Evolutionary conservation across 2,888 invertebrate species (phyloP).

Genomic region (Arrhopalites spinosus): DNA sequence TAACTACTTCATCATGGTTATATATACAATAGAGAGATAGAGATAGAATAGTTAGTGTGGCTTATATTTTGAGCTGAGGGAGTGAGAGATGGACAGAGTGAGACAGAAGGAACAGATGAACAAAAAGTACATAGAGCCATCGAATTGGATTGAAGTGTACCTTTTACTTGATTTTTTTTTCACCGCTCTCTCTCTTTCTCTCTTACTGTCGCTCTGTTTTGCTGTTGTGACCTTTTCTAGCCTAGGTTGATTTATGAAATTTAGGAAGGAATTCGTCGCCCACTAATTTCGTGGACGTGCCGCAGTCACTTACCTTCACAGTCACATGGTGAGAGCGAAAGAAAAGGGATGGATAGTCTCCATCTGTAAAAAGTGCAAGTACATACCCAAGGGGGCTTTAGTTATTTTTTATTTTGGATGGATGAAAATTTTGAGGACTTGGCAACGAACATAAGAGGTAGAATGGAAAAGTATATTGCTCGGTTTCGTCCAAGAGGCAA

Average conservation of each 20-base stretch:
- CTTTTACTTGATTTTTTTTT: constrained; percentile 23
- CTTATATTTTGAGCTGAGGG: not conserved
- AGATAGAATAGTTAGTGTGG: too few relatives aligned
- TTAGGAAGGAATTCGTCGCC: constrained; percentile 57
- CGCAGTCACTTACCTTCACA: constrained; percentile 52
- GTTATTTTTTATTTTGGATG: not conserved
- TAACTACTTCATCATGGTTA: too few relatives aligned
- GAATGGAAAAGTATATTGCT: too few relatives aligned
- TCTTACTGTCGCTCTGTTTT: constrained; percentile 15
- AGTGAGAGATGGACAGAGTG: not conserved
- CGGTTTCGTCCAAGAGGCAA: too few relatives aligned
- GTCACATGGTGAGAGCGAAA: constrained; percentile 13
- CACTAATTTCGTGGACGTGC: constrained; percentile 56
- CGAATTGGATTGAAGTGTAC: constrained; percentile 14
- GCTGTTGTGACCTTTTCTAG: constrained; percentile 55
- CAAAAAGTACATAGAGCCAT: not conserved
- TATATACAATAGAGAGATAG: too few relatives aligned
- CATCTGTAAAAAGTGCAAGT: too few relatives aligned
- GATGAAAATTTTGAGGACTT: too few relatives aligned
- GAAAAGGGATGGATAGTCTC: constrained; percentile 19
- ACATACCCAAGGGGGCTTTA: too few relatives aligned
- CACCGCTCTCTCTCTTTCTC: constrained; percentile 1
- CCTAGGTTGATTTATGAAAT: constrained; percentile 55
- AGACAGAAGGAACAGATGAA: not conserved
- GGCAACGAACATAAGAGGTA: too few relatives aligned